Evolutionary conservation across 2,888 invertebrate species (phyloP), one percentile per base, ranked within the genome.

Genomic region (Sthenelais limicola): DNA sequence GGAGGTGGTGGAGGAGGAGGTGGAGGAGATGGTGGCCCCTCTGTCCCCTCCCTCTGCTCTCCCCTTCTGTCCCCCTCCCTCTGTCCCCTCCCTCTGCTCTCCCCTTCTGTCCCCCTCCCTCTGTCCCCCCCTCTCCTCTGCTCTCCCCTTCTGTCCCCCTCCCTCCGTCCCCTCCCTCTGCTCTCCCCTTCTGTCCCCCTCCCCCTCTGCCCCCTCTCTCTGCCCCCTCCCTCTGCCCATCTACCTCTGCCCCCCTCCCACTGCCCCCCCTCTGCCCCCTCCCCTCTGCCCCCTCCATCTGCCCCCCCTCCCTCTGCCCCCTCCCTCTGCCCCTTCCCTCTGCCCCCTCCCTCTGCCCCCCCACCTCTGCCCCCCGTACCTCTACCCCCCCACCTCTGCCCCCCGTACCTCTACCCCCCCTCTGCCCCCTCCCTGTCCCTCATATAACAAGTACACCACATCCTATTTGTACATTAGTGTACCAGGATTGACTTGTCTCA

Each of bases 171-270:
- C n/a, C n/a, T n/a, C 51, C n/a, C 51, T n/a, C 51, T 51, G 21
- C 51, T 24, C 24, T 24, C 21, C 51, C 51, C 24, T 24, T 24
- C 51, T 51, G 21, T n/a, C 51, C n/a, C 51, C 21, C 51, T 51
- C 51, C 51, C 51, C 24, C 51, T n/a, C 51, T n/a, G 21, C 21
- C 51, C 51, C 51, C 51, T 51, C 51, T n/a, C 51, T n/a, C 51
- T n/a, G 21, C 24, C 51, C 51, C 51, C 24, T 24, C 9, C 51
- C n/a, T 24, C 21, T 24, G 18, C 21, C 51, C 51, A 21, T n/a
- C 51, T 51, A 21, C 51, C 21, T n/a, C 9, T 51, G 7, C 51
- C 30, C 26, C 51, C 28, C 68, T 54, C 26, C 28, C 32, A 56
- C 51, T 68, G 26, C 38, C 51, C 54, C 12, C 12, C 47, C 28